These are phyloP conservation scores for Nyctereutes procyonoides DNA, from an alignment of 2,113 vertebrate genomes.

Conservation along the genomic window DNA sequence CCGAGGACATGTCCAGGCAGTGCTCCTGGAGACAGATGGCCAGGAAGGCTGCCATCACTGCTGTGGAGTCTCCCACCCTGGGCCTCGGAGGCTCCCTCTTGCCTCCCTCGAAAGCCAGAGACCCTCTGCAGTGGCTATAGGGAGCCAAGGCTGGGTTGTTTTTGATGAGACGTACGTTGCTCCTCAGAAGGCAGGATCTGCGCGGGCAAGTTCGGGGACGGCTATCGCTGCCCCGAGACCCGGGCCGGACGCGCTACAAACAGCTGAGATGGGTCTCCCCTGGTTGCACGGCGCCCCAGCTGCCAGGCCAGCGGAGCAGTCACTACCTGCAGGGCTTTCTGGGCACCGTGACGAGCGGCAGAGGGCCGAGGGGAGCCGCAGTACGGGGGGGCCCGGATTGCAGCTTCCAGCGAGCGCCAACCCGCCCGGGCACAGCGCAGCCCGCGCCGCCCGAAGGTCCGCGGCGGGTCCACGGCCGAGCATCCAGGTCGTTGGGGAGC, in stretches of 20 bases:
- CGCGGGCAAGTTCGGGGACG: neutral
- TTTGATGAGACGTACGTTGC: conserved; percentile 4
- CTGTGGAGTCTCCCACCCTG: neutral
- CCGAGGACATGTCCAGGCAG: conserved; percentile 33
- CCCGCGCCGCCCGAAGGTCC: neutral
- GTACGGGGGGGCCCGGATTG: neutral
- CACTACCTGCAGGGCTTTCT: neutral
- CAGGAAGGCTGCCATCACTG: neutral
- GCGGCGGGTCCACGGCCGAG: neutral
- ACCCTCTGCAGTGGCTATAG: neutral
- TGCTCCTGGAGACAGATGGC: neutral
- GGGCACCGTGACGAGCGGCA: neutral
- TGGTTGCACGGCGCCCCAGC: neutral
- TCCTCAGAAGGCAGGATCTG: neutral
- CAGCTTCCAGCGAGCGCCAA: neutral
- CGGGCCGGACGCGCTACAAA: neutral
- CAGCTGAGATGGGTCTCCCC: conserved; percentile 12
- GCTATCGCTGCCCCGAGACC: neutral
- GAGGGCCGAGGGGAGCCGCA: neutral
- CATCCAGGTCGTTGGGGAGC: neutral
- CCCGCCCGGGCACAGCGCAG: neutral
- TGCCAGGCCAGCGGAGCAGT: neutral
- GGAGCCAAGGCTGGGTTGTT: neutral
- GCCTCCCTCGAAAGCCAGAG: neutral
- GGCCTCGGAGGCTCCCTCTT: neutral